Percentiles rank a stretch among this genome's conserved stretches.
Evolutionary conservation across 2,797 vertebrate genomes (phyloP).

Genomic region (Sebastes dallii): DNA sequence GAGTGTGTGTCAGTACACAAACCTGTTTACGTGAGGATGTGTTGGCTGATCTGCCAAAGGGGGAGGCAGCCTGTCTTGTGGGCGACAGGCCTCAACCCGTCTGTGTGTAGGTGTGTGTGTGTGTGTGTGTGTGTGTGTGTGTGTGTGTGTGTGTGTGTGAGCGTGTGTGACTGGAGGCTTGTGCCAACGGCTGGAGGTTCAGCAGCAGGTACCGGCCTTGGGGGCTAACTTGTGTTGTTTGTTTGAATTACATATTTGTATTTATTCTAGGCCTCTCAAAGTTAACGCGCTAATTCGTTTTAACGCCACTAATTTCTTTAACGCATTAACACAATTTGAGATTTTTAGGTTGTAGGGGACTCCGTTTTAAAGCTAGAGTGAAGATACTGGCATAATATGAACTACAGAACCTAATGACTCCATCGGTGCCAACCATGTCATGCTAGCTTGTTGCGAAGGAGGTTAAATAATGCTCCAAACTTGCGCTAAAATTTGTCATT

Average conservation of each 20-base stretch:
- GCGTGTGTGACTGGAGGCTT: not conserved
- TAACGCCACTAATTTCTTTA: no score
- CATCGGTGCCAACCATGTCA: no score
- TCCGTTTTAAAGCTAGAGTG: no score
- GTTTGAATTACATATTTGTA: not conserved
- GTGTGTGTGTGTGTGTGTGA: not conserved
- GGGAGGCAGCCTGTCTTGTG: constrained; percentile 25
- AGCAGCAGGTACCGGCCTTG: not conserved
- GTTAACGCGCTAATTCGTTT: no score
- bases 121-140: not conserved
- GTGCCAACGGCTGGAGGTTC: no score
- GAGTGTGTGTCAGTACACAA: constrained; percentile 23
- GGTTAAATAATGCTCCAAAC: no score
- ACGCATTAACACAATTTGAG: no score
- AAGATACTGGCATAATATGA: no score
- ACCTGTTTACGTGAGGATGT: constrained; percentile 58
- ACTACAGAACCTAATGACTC: no score
- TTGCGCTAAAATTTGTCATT: no score
- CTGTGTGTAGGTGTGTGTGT: constrained; percentile 3
- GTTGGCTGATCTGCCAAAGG: constrained; percentile 43
- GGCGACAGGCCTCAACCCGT: constrained; percentile 48
- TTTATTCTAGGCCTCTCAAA: not conserved
- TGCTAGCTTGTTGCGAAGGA: no score
- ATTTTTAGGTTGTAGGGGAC: no score
- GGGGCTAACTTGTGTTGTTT: not conserved